Conservation (phyloP, 2,888 invertebrate species). For the Cerastis rubricosa region DNA sequence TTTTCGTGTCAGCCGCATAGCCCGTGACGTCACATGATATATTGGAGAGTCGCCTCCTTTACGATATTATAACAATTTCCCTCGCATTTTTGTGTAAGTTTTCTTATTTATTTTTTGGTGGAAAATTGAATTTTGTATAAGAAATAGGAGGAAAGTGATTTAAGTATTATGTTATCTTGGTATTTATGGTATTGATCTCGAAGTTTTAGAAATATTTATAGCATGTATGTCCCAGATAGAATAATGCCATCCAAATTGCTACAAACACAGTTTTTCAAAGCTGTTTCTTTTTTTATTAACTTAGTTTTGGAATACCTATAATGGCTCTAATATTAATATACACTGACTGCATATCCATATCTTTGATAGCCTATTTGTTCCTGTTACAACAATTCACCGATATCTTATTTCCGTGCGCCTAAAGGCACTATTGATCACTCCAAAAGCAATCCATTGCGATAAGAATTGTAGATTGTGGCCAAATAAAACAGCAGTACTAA, state of each 20-base stretch:
- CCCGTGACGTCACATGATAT: conserved; percentile 85
- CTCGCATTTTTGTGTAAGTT: conserved; percentile 39
- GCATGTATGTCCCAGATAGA: neutral
- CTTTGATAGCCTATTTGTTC: neutral
- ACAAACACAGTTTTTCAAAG: neutral
- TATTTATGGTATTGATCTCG: neutral
- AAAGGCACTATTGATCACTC: neutral
- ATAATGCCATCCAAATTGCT: neutral
- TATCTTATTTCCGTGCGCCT: neutral
- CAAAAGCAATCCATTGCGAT: neutral
- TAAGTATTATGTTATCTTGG: neutral
- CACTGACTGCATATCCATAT: neutral
- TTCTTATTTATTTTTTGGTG: conserved; percentile 56
- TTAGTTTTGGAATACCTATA: fast-evolving
- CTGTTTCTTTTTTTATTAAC: neutral
- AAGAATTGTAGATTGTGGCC: neutral
- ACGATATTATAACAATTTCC: conserved; percentile 69
- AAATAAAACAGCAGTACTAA: neutral
- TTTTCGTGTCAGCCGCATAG: conserved; percentile 88
- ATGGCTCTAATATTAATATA: neutral
- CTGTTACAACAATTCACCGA: neutral
- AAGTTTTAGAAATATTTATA: neutral
- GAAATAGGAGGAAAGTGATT: neutral
- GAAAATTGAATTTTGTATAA: conserved; percentile 53
- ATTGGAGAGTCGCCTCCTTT: conserved; percentile 79